Conservation (phyloP, 2,888 invertebrate species). For the Mantis religiosa region DNA sequence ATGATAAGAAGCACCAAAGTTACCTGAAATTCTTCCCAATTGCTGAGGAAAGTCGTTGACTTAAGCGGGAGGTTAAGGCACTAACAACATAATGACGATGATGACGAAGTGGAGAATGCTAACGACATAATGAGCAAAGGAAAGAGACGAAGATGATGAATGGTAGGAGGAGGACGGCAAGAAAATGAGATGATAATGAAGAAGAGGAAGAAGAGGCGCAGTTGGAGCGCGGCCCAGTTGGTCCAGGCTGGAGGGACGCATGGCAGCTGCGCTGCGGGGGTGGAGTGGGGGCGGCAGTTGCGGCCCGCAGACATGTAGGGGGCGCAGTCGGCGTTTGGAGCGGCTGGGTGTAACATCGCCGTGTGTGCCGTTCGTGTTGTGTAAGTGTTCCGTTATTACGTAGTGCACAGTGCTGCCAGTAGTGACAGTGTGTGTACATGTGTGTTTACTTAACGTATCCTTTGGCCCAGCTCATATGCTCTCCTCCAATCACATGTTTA, state of each 20-base stretch:
- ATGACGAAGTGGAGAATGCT: too few species aligned
- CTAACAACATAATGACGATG: too few species aligned
- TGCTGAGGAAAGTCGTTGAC: too few species aligned
- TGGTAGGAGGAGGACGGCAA: background rate
- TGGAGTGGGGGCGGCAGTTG: background rate
- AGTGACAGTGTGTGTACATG: background rate
- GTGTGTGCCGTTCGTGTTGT: background rate
- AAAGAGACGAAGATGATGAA: background rate
- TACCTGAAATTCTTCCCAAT: too few species aligned
- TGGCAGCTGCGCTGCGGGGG: background rate
- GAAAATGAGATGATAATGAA: background rate
- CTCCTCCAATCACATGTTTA: background rate
- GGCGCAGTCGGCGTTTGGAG: background rate
- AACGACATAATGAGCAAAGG: too few species aligned
- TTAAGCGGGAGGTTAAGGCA: too few species aligned
- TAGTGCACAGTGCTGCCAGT: background rate
- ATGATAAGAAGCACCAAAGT: too few species aligned
- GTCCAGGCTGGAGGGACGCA: background rate
- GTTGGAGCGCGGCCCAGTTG: background rate
- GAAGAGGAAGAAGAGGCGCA: background rate
- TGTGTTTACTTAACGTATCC: background rate
- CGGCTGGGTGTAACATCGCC: background rate
- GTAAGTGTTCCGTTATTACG: background rate
- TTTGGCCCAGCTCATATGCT: background rate
- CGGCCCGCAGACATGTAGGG: background rate